phyloP scores from a whole-genome alignment of 53 echinoderm and acorn worm species.

The Crossaster papposus region DNA sequence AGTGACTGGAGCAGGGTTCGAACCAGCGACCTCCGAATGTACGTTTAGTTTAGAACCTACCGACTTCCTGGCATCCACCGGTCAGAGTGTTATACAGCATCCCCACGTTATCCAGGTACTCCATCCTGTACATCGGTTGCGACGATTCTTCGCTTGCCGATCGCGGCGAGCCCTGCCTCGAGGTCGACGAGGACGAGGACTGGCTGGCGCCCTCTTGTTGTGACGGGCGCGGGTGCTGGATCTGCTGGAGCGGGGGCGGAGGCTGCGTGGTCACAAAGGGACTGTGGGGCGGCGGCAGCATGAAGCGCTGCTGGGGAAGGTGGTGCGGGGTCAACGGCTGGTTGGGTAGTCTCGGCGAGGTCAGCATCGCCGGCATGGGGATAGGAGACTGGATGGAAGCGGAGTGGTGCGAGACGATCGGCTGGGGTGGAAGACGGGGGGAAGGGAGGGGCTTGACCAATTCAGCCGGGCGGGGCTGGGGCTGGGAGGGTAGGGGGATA shows the following conservation, averaged over 20 bases:
- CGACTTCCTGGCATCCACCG: conserved; percentile 94
- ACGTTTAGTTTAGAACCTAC: conserved; percentile 56
- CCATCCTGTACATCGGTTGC: conserved; percentile 46
- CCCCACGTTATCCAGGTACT: conserved; percentile 73
- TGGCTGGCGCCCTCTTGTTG: conserved; percentile 50
- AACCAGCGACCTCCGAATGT: too few species aligned
- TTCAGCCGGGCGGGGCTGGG: conserved; percentile 28
- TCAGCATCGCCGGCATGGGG: conserved; percentile 64
- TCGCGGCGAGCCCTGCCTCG: conserved; percentile 62
- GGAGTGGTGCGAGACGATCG: conserved; percentile 18
- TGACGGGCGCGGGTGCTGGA: conserved; percentile 34
- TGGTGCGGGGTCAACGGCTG: conserved; percentile 39
- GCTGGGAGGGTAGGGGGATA: conserved; percentile 42
- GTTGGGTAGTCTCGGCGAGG: conserved; percentile 39
- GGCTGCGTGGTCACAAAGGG: conserved; percentile 50
- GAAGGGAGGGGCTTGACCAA: conserved; percentile 44
- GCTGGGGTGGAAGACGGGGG: conserved; percentile 32
- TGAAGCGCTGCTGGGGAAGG: conserved; percentile 59
- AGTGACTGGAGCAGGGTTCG: not conserved
- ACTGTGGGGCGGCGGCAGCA: conserved; percentile 51
- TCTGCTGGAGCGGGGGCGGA: conserved; percentile 39
- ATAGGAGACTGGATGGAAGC: conserved; percentile 47
- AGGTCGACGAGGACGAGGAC: conserved; percentile 31
- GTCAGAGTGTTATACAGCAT: conserved; percentile 74
- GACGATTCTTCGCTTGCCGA: conserved; percentile 21